phyloP scores from a whole-genome alignment of 2,113 vertebrate genomes.

The Chlamydotis undulata region DNA sequence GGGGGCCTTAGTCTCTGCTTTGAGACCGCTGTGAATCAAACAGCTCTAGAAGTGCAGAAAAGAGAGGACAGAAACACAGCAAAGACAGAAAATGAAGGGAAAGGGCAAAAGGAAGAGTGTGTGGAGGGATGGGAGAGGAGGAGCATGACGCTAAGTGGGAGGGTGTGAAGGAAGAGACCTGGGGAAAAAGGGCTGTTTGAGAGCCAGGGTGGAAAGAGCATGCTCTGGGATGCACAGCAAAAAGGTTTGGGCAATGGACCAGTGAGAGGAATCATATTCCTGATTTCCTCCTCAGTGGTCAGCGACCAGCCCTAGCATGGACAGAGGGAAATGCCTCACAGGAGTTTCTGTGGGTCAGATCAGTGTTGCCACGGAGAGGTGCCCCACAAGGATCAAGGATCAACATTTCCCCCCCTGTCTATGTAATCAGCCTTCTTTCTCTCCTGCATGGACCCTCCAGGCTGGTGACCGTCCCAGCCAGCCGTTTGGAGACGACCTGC shows the following conservation, averaged over 20 bases:
- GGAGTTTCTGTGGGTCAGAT: not conserved
- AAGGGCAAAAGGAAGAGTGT: not conserved
- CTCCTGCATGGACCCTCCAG: not conserved
- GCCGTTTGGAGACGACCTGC: not conserved
- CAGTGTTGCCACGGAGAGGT: not conserved
- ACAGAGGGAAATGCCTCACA: not conserved
- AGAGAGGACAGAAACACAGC: not conserved
- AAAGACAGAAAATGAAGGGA: not conserved
- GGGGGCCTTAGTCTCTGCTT: not conserved
- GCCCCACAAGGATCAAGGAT: not conserved
- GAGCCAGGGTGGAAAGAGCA: not conserved
- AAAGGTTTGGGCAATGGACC: not conserved
- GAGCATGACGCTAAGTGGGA: not conserved
- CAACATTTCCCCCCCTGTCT: not conserved
- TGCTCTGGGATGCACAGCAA: not conserved
- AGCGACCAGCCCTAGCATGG: fast-evolving
- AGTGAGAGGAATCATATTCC: not conserved
- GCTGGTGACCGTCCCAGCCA: not conserved
- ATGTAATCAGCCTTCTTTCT: not conserved
- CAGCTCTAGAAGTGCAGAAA: not conserved
- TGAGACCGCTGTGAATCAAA: not conserved
- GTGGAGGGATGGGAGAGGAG: not conserved
- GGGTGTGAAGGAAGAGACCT: not conserved
- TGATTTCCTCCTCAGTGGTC: not conserved
- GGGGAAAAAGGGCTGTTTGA: not conserved